Conservation (phyloP, 2,888 invertebrate species). For the Odontocolon sp. region DNA sequence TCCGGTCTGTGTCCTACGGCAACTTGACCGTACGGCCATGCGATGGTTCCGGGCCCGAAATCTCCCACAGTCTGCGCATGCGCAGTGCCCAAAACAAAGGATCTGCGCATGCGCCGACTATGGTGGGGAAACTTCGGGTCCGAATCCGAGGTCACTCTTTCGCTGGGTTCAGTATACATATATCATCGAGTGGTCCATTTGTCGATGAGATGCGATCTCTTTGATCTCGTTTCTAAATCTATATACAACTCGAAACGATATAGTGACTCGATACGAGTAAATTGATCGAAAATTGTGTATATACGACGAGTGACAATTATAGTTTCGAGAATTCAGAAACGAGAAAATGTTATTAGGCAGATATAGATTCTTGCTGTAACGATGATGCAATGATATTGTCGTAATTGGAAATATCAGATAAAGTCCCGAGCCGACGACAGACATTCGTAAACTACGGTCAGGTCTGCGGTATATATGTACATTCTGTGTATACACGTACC, state of each 20-base stretch:
- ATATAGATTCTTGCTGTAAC: neutral
- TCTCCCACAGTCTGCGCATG: too few species aligned
- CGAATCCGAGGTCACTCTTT: too few species aligned
- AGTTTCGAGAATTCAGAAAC: neutral
- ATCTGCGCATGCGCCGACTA: too few species aligned
- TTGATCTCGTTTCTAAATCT: too few species aligned
- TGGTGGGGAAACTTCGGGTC: too few species aligned
- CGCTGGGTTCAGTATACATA: too few species aligned
- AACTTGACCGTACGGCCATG: too few species aligned
- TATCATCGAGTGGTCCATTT: too few species aligned
- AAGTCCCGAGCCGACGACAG: neutral
- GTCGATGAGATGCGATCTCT: too few species aligned
- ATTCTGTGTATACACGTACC: neutral
- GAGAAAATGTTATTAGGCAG: neutral
- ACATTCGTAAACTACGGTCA: neutral
- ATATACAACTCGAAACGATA: neutral
- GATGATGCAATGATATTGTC: neutral
- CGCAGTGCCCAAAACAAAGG: too few species aligned
- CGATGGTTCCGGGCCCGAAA: too few species aligned
- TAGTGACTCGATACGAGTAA: neutral
- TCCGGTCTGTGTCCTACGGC: too few species aligned
- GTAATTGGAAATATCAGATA: constrained; percentile 1
- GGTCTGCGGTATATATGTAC: neutral
- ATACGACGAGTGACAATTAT: neutral
- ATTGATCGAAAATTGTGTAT: neutral